Base-by-base conservation (phyloP, 2,113 vertebrate species). In the Mixornis gularis region DNA sequence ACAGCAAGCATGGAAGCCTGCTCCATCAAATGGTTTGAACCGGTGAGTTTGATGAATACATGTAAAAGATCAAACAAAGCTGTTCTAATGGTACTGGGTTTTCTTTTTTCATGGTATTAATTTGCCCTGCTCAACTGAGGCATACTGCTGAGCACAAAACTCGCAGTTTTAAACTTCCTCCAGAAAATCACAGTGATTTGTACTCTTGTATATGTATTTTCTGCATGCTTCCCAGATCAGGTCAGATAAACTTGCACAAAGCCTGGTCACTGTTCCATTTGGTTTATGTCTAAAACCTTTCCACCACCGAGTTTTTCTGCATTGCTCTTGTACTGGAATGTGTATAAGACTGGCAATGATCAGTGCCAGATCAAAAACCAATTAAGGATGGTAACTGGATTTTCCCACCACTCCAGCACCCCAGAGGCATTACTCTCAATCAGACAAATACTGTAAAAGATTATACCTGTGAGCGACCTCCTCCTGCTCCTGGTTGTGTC, bases 401-500 rank as follows among this genome's bases (percentile, higher is more conserved):
- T 69, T 46, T 53, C 72, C 78, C 62, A 18, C 59, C 92, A 36
- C 21, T 59, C 59, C 77, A 69, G 12, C 65, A 56, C 24, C 25
- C 25, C 36, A 65, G 64, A 85, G 27, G 30, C 17, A 32, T 20
- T 40, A 78, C 5, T 9, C 32, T 25, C 13, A 24, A 24, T 3
- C 46, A 65, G 64, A 56, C 6, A 81, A 73, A 51, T 29, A 73
- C 0, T 18, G 25, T 12, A 32, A 66, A 65, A 92, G 12, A 48
- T 17, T 13, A 1, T 97, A 99, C 99, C 99, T 98, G 98, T 98
- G 68, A 99, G 98, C 2, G 98, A 97, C 20, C 99, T 97, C 41
- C 96, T 97, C 68, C 98, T 98, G 10, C 84, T 98, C n/a, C 95
- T 97, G 11, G 89, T 95, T 72, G 97, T 94, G 90, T 96, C 98